phyloP scores from a whole-genome alignment of 35 echinoderm and acorn worm species.

The Stichopus chloronotus region DNA sequence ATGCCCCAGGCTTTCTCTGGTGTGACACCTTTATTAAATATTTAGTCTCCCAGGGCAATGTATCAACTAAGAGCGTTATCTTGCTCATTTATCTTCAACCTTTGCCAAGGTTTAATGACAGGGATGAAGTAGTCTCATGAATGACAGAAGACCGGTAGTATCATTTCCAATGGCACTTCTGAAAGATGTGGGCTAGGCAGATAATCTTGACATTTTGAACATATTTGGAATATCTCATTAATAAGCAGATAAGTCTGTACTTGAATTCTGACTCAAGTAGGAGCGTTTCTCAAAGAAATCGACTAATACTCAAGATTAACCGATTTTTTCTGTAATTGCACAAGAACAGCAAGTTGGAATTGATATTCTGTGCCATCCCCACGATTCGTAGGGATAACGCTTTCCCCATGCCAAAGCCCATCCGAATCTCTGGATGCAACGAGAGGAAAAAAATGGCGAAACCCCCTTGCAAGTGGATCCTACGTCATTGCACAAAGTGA shows the following conservation, averaged over 20 bases:
- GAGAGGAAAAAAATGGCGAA: conserved; percentile 9
- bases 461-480: not conserved
- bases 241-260: not conserved
- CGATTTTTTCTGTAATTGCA: conserved; percentile 4
- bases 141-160: no score
- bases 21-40: no score
- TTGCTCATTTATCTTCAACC: no score
- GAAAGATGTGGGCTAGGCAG: no score
- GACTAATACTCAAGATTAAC: not conserved
- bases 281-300: not conserved
- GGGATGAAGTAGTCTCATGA: no score
- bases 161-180: no score
- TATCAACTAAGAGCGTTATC: no score
- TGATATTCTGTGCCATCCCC: conserved; percentile 41
- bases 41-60: no score
- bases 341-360: conserved; percentile 32
- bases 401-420: conserved; percentile 44
- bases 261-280: not conserved
- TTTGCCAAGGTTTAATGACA: no score
- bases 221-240: no score
- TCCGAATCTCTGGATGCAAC: conserved; percentile 23
- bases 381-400: not conserved
- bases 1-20: no score
- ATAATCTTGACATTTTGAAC: no score
- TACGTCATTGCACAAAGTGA: not conserved